Evolutionary conservation across 2,888 invertebrate species (phyloP), one percentile per base, ranked within the genome.

Genomic region (Apodemia hepburni): DNA sequence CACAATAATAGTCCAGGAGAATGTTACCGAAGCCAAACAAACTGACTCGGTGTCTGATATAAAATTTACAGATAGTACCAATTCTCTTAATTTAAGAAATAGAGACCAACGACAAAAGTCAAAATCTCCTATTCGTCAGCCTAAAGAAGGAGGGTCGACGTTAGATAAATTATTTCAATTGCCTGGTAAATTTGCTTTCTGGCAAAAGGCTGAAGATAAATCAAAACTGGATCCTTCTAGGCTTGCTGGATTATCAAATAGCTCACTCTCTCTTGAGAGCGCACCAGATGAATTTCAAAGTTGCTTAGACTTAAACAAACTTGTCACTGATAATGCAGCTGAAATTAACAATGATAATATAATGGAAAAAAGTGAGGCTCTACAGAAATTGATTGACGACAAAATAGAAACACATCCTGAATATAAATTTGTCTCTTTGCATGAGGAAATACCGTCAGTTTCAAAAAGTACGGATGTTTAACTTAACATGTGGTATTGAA

Each of bases 121-220:
- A 3, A 87, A 85, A 76, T 88, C 89, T 3, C 88, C 87, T 0
- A 75, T 70, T 9, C 77, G 78, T 66, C 68, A 76, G 29, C 69
- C 78, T 2, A 88, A 84, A 76, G 75, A 71, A n/a, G 81, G 74
- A 61, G 72, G 71, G 68, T 81, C 83, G 9, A 79, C 87, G n/a
- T 78, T 92, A 59, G 81, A 85, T 22, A 90, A 85, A 78, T 71
- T 93, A 65, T 84, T 93, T 64, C 92, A 92, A 66, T 75, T 93
- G 61, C 93, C 93, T 8, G 87, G 90, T 68, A 93, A 92, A 81
- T 79, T 93, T 65, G 91, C 85, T 49, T 93, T 93, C 78, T 93
- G 93, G 93, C 81, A 90, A 70, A 92, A 88, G 80, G 77, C 72
- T 66, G 91, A 92, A 49, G 84, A 86, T 11, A 85, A 80, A 74